Evolutionary conservation across 2,797 vertebrate genomes (phyloP), one percentile per base, ranked within the genome.

Genomic region (Myotis vivesi): DNA sequence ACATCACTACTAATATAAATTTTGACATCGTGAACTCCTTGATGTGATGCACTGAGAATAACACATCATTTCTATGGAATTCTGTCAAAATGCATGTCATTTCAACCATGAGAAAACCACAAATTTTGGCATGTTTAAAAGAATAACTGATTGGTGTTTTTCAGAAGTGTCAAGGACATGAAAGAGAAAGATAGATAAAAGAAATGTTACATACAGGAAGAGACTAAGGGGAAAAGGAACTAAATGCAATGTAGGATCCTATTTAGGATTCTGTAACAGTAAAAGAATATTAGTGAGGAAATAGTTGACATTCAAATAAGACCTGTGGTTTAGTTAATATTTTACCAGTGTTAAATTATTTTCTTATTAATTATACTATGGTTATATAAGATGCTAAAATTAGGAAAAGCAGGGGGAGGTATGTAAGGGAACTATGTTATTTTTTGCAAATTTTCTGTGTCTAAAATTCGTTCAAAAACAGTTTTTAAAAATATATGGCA

Each of bases 381-480:
- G 12, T 89, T 92, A 85, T 59, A 28, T 80, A 96, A 89, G 51
- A 41, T 86, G 38, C 41, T 79, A 79, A 96, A 96, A 91, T 73
- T 84, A 91, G 71, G 41, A 16, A 83, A 91, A 93, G 12, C 12
- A 15, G 20, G 15, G 59, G 73, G 57, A 69, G 68, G 55, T 28
- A 76, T 55, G 13, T 81, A 77, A 51, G 46, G 55, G 22, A 89
- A 72, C 53, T 57, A 55, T 80, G 44, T 28, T 66, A 55, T 82
- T 89, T 73, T 92, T 93, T 89, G 59, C 28, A 86, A 36, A 15
- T 90, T 83, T 95, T 93, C 55, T 82, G 2, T 86, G 22, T 94
- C 76, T 87, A 80, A 92, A 95, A 64, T 89, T 87, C 90, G 36
- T 87, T 92, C 36, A 92, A 69, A 69, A 94, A 91, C 16, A 85